phyloP scores from a whole-genome alignment of 2,113 vertebrate genomes.

The Nothobranchius kuhntae region DNA sequence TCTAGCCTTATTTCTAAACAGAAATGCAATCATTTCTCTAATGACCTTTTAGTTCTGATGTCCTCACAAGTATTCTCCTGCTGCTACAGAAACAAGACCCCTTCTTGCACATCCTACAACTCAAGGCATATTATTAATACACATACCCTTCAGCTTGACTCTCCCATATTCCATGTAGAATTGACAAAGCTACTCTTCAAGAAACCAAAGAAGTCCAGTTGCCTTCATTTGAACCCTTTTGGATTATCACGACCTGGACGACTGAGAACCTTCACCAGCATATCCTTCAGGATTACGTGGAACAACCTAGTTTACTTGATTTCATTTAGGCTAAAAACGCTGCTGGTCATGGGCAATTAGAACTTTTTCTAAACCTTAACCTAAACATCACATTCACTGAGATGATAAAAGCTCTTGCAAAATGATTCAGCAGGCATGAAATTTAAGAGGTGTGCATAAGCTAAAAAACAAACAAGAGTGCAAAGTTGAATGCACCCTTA shows the following conservation, averaged over 20 bases:
- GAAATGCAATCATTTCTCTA: conserved; percentile 40
- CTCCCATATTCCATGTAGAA: no score
- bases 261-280: no score
- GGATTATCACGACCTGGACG: no score
- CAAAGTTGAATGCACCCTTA: conserved; percentile 11
- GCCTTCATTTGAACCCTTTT: no score
- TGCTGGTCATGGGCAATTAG: conserved; percentile 38
- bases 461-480: conserved; percentile 18
- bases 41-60: conserved; percentile 37
- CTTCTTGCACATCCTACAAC: conserved; percentile 12
- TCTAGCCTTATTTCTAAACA: conserved; percentile 21
- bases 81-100: conserved; percentile 12
- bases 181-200: no score
- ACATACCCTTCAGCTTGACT: not conserved
- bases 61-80: conserved; percentile 4
- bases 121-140: conserved; percentile 4
- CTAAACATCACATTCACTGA: conserved; percentile 27
- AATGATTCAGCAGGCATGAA: conserved; percentile 18
- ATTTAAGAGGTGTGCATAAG: not conserved
- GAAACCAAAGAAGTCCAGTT: no score
- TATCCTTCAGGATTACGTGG: conserved; percentile 10
- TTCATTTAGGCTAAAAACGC: conserved; percentile 51
- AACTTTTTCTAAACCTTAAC: conserved; percentile 34
- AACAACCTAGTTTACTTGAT: conserved; percentile 40
- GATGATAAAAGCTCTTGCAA: conserved; percentile 23